Conservation (phyloP, 2,888 invertebrate genomes). For the Acleris holmiana region DNA sequence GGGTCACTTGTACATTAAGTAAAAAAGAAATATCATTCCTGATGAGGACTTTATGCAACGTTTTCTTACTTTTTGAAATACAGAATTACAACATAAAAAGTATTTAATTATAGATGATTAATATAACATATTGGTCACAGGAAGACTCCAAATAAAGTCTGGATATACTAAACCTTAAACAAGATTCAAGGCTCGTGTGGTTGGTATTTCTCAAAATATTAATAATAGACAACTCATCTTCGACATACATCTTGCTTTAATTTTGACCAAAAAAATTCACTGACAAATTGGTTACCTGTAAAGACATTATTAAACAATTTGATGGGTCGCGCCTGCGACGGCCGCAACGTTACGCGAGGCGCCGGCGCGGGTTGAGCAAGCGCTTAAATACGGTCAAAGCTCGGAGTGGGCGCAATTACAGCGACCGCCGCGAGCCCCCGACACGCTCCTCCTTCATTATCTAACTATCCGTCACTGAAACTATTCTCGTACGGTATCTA, state of each 20-base stretch:
- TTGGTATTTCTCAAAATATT: too few relatives aligned
- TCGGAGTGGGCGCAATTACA: slow-evolving; percentile 52
- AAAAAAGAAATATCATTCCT: too few relatives aligned
- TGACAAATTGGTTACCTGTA: not conserved
- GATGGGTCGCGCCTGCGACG: slow-evolving; percentile 17
- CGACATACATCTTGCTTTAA: not conserved
- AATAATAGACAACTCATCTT: too few relatives aligned
- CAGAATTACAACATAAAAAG: too few relatives aligned
- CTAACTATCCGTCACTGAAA: slow-evolving; percentile 47
- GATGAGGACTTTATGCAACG: too few relatives aligned
- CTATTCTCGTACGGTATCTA: slow-evolving; percentile 55
- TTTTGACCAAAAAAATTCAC: not conserved
- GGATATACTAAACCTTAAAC: too few relatives aligned
- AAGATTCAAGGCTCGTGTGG: too few relatives aligned
- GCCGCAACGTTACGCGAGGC: slow-evolving; percentile 19
- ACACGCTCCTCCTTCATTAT: slow-evolving; percentile 56
- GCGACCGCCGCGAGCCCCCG: slow-evolving; percentile 62
- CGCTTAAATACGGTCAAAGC: slow-evolving; percentile 56
- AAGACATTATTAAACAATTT: slow-evolving; percentile 20
- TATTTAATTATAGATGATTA: too few relatives aligned
- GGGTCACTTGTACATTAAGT: too few relatives aligned
- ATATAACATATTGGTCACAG: too few relatives aligned
- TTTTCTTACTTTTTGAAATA: too few relatives aligned
- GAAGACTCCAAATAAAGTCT: too few relatives aligned
- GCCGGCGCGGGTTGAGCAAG: slow-evolving; percentile 57